Percentiles rank a stretch among this genome's conserved stretches.
phyloP scores from a whole-genome alignment of 2,113 vertebrate genomes.

The Actenoides hombroni region DNA sequence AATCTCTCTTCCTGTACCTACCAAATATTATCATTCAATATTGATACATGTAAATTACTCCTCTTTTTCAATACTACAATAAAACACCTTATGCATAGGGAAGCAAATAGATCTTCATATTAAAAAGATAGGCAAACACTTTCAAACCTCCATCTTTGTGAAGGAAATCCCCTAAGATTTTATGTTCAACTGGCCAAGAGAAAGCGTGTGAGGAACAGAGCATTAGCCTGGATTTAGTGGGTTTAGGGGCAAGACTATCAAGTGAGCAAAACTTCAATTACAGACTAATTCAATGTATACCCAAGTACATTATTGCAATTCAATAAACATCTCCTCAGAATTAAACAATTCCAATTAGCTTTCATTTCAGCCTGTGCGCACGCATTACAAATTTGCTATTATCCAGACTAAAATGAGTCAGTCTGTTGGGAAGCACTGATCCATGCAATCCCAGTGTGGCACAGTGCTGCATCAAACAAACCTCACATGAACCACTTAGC shows the following conservation, averaged over 20 bases:
- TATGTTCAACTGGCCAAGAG: neutral
- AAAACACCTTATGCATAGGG: neutral
- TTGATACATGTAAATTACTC: neutral
- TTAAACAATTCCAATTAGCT: slow-evolving; percentile 61
- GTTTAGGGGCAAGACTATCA: slow-evolving; percentile 1
- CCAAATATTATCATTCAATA: neutral
- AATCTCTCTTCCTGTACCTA: neutral
- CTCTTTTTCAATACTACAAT: neutral
- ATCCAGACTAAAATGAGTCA: neutral
- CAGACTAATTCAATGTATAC: slow-evolving; percentile 58
- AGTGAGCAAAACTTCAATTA: slow-evolving; percentile 60
- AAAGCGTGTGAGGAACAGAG: neutral
- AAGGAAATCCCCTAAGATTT: neutral
- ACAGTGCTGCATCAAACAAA: neutral
- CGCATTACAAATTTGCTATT: slow-evolving; percentile 24
- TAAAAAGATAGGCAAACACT: neutral
- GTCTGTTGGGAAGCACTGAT: neutral
- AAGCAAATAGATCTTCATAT: neutral
- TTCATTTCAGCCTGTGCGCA: slow-evolving; percentile 6
- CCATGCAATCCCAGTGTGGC: neutral
- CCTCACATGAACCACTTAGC: neutral
- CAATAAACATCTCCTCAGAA: slow-evolving; percentile 68
- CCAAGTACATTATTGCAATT: slow-evolving; percentile 59
- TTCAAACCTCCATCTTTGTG: neutral
- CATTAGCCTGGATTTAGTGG: slow-evolving; percentile 22